Evolutionary conservation across 2,797 vertebrate species (phyloP).

Genomic region (Clarias platycephalus): DNA sequence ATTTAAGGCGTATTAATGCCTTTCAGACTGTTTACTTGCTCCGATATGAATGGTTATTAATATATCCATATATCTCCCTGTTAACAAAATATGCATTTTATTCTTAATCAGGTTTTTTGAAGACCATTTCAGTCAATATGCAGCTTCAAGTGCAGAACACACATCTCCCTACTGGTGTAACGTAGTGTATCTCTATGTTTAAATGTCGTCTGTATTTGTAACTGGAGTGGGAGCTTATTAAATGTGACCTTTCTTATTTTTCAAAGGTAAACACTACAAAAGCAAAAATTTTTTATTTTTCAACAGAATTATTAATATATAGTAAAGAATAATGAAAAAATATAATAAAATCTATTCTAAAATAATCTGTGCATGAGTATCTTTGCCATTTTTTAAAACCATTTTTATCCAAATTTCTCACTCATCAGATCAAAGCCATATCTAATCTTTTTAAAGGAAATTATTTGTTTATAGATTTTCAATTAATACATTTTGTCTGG

Average conservation of each 20-base stretch:
- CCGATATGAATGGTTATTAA: background rate
- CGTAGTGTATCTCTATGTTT: background rate
- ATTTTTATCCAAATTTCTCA: too few species aligned
- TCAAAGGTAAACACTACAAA: background rate
- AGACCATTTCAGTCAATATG: background rate
- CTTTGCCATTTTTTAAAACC: too few species aligned
- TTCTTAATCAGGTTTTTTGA: background rate
- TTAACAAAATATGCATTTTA: background rate
- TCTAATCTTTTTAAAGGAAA: too few species aligned
- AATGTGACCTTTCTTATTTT: background rate
- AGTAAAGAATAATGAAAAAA: too few species aligned
- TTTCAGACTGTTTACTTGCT: background rate
- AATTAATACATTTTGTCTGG: too few species aligned
- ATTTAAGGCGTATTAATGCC: background rate
- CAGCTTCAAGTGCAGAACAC: background rate
- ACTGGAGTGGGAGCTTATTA: background rate
- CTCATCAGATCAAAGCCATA: too few species aligned
- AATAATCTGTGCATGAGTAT: too few species aligned
- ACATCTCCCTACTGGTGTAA: background rate
- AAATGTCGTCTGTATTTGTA: background rate
- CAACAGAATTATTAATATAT: background rate
- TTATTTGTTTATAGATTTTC: too few species aligned
- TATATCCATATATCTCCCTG: background rate
- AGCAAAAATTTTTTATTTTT: background rate
- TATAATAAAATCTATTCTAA: too few species aligned